Evolutionary conservation across 1,140 invertebrate genomes (phyloP).

Genomic region (Eueides isabella): DNA sequence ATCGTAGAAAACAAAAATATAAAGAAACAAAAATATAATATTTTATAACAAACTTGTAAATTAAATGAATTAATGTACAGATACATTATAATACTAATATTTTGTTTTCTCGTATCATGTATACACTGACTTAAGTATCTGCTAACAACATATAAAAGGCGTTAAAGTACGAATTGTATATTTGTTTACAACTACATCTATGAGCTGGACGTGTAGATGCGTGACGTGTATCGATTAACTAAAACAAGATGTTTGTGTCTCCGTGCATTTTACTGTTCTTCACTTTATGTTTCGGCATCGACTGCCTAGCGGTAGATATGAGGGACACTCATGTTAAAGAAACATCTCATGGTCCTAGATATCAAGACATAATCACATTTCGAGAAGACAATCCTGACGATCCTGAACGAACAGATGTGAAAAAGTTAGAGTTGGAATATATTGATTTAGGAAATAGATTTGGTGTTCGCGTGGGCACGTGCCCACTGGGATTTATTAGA

Average conservation of each 20-base stretch:
- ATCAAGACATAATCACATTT: neutral
- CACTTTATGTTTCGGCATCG: neutral
- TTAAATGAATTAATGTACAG: neutral
- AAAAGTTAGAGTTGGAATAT: neutral
- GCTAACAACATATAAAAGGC: neutral
- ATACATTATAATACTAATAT: neutral
- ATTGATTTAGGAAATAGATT: slow-evolving; percentile 19
- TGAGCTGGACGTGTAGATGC: neutral
- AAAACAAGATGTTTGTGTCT: neutral
- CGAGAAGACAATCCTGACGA: neutral
- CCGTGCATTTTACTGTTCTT: neutral
- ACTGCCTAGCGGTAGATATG: neutral
- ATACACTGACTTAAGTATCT: neutral
- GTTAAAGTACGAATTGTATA: neutral
- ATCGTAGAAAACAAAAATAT: no score
- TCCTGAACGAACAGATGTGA: neutral
- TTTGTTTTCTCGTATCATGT: neutral
- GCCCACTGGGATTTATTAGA: slow-evolving; percentile 14
- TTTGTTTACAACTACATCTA: neutral
- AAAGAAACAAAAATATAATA: neutral
- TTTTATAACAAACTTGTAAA: no score
- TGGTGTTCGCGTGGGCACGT: slow-evolving; percentile 30
- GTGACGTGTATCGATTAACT: neutral
- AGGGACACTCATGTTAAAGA: neutral
- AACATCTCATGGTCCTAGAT: neutral